These are phyloP conservation scores for Acipenser oxyrinchus DNA, from an alignment of 2,797 vertebrate genomes.

Conservation along the genomic window DNA sequence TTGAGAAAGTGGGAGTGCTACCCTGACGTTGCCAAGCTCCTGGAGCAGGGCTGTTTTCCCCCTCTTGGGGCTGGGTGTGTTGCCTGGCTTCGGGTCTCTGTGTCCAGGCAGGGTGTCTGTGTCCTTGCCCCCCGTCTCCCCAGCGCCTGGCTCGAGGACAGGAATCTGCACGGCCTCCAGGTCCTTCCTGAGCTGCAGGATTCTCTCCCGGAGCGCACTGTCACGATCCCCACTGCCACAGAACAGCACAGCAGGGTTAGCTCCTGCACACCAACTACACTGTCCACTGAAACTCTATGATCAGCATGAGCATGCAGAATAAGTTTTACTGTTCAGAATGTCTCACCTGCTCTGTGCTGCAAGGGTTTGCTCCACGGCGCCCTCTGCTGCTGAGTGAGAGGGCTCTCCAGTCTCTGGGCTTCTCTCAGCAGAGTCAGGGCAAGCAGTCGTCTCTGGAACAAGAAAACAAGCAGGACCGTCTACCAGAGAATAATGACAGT, in stretches of 20 bases:
- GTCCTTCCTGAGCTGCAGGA: constrained; percentile 53
- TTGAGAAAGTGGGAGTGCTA: constrained; percentile 34
- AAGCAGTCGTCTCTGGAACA: constrained; percentile 17
- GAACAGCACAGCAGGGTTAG: too few relatives aligned
- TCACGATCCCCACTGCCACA: constrained; percentile 35
- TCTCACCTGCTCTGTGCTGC: constrained; percentile 19
- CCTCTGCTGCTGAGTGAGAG: constrained; percentile 49
- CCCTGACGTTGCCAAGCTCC: constrained; percentile 68
- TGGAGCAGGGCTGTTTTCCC: constrained; percentile 65
- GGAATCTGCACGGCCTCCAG: constrained; percentile 59
- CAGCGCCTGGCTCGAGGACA: constrained; percentile 25
- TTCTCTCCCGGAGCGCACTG: constrained; percentile 48
- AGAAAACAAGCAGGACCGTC: too few relatives aligned
- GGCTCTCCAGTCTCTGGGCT: constrained; percentile 38
- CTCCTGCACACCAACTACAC: too few relatives aligned
- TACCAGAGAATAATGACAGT: too few relatives aligned
- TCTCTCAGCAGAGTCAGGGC: constrained; percentile 25
- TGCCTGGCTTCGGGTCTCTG: constrained; percentile 21
- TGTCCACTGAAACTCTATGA: too few relatives aligned
- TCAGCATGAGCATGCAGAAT: too few relatives aligned
- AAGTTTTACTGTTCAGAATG: too few relatives aligned
- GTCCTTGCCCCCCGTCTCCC: constrained; percentile 34
- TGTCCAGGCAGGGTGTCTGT: constrained; percentile 38
- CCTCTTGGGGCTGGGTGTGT: constrained; percentile 39
- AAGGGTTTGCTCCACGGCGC: constrained; percentile 30